phyloP scores from a whole-genome alignment of 2,113 vertebrate genomes.

The Myrmecophaga tridactyla region DNA sequence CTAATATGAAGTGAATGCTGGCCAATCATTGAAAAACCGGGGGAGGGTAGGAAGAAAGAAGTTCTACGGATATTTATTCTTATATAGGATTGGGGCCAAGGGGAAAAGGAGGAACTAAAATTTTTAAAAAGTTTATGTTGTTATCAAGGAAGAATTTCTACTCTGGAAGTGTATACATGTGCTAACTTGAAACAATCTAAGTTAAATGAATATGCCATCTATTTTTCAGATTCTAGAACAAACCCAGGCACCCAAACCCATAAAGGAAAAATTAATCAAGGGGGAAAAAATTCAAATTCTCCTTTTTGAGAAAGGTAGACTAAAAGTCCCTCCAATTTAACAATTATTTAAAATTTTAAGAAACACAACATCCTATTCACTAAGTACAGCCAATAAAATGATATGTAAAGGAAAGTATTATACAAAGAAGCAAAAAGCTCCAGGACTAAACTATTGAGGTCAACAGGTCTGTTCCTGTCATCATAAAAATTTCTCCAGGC shows the following conservation, averaged over 20 bases:
- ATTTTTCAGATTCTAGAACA: constrained; percentile 9
- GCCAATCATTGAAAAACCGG: neutral
- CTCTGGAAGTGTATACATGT: neutral
- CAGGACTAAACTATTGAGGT: neutral
- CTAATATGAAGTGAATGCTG: neutral
- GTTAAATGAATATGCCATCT: neutral
- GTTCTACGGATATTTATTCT: neutral
- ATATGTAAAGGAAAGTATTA: neutral
- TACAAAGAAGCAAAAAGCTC: neutral
- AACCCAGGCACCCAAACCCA: neutral
- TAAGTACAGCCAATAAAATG: neutral
- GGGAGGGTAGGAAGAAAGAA: neutral
- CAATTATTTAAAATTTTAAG: neutral
- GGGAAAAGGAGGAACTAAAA: neutral
- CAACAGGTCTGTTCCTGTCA: neutral
- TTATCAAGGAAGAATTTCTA: neutral
- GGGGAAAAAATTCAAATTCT: neutral
- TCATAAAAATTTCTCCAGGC: neutral
- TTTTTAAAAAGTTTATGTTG: neutral
- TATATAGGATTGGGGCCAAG: neutral
- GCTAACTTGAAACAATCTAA: neutral
- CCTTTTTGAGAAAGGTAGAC: neutral
- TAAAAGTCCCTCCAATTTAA: neutral
- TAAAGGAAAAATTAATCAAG: neutral
- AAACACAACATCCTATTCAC: neutral